Conservation (phyloP, 1,140 invertebrate species). For the Ceratitis capitata region DNA sequence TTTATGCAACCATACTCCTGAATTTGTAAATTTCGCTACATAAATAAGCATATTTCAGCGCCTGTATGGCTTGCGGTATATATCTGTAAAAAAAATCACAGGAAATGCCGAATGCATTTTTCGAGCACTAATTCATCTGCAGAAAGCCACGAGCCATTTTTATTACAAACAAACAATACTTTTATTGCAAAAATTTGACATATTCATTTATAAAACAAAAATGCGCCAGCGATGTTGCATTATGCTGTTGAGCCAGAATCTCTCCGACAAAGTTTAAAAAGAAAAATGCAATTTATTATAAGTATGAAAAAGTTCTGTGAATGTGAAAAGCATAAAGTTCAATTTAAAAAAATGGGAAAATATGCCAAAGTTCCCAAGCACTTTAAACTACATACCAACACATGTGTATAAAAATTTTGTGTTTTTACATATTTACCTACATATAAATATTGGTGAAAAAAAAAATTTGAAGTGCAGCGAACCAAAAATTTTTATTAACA, state of each 20-base stretch:
- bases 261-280: background rate
- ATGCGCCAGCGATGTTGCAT: background rate
- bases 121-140: background rate
- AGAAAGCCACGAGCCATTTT: background rate
- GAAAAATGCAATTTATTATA: background rate
- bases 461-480: background rate
- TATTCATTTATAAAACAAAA: background rate
- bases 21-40: too few relatives aligned
- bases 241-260: background rate
- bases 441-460: too few relatives aligned
- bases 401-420: background rate
- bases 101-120: too few relatives aligned
- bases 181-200: background rate
- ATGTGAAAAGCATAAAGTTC: background rate
- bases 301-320: background rate
- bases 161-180: background rate
- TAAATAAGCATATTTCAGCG: too few relatives aligned
- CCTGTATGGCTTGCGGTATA: too few relatives aligned
- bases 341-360: background rate
- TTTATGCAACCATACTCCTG: too few relatives aligned
- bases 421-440: background rate
- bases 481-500: background rate
- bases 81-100: too few relatives aligned
- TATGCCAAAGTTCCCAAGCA: background rate
- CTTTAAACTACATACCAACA: background rate